Conservation (phyloP, 1,140 invertebrate species). For the Leucophenga varia region DNA sequence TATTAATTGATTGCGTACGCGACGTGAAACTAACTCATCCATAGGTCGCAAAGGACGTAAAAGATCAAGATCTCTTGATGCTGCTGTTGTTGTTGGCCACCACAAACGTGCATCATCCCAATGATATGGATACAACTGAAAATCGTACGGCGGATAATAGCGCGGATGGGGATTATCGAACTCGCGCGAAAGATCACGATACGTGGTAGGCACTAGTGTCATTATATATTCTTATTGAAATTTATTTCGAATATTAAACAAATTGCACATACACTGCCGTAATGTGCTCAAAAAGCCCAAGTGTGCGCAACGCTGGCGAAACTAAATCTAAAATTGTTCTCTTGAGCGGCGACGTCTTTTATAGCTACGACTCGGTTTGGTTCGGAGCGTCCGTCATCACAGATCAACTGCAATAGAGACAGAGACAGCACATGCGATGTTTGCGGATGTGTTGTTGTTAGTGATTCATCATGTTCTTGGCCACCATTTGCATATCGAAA, state of each 20-base stretch:
- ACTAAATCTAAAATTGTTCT: slow-evolving; percentile 37
- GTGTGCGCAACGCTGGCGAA: slow-evolving; percentile 13
- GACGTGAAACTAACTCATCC: slow-evolving; percentile 45
- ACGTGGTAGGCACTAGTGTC: slow-evolving; percentile 44
- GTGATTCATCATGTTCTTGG: no score
- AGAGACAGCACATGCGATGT: no score
- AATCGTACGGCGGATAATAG: slow-evolving; percentile 43
- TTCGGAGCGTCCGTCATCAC: slow-evolving; percentile 19
- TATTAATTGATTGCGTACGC: slow-evolving; percentile 44
- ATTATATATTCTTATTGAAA: slow-evolving; percentile 19
- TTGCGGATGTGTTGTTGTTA: no score
- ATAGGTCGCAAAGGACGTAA: slow-evolving; percentile 33
- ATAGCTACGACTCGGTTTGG: slow-evolving; percentile 26
- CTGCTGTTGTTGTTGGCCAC: slow-evolving; percentile 24
- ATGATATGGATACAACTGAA: slow-evolving; percentile 42
- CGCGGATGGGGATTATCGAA: slow-evolving; percentile 34
- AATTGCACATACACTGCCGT: no score
- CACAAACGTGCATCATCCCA: slow-evolving; percentile 46
- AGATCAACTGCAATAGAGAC: slow-evolving; percentile 25
- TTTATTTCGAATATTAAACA: no score
- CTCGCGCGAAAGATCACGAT: slow-evolving; percentile 44
- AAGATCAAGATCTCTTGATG: slow-evolving; percentile 20
- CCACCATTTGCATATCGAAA: no score
- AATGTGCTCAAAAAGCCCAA: neutral
- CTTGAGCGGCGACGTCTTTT: slow-evolving; percentile 31